Conservation (phyloP, 2,113 vertebrate genomes). For the Atractosteus spatula region DNA sequence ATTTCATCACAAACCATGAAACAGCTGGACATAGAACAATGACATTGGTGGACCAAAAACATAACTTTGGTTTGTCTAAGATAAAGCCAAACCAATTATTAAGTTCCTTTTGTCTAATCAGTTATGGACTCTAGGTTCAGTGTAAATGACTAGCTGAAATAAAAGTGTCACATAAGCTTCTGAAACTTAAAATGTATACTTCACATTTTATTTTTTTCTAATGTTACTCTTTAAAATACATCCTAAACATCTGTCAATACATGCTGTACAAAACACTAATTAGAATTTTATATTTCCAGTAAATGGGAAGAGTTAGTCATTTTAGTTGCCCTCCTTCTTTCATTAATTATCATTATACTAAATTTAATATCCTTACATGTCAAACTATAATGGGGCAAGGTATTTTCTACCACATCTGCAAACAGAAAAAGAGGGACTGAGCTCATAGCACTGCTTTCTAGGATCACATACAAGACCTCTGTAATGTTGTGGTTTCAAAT, state of each 20-base stretch:
- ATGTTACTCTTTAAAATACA: conserved; percentile 15
- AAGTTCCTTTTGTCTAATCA: conserved; percentile 8
- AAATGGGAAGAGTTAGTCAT: not conserved
- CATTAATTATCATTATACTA: conserved; percentile 22
- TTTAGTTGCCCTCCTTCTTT: not conserved
- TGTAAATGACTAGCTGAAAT: conserved; percentile 30
- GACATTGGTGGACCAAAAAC: no score
- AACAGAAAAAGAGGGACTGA: not conserved
- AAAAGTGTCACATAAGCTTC: conserved; percentile 22
- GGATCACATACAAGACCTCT: no score
- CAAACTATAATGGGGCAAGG: not conserved
- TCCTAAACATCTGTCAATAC: conserved; percentile 16
- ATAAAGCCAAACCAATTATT: no score
- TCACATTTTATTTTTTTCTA: conserved; percentile 37
- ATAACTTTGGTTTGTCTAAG: no score
- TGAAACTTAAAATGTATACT: conserved; percentile 30
- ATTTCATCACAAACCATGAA: no score
- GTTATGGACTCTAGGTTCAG: conserved; percentile 34
- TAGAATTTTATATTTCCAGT: conserved; percentile 9
- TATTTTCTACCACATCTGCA: not conserved
- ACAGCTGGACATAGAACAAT: no score
- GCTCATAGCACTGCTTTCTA: no score
- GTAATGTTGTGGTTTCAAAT: no score
- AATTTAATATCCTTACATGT: conserved; percentile 4
- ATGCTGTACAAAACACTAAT: conserved; percentile 38